These are phyloP conservation scores for Perithous albicinctus DNA, from an alignment of 2,888 invertebrate genomes.

Conservation along the genomic window DNA sequence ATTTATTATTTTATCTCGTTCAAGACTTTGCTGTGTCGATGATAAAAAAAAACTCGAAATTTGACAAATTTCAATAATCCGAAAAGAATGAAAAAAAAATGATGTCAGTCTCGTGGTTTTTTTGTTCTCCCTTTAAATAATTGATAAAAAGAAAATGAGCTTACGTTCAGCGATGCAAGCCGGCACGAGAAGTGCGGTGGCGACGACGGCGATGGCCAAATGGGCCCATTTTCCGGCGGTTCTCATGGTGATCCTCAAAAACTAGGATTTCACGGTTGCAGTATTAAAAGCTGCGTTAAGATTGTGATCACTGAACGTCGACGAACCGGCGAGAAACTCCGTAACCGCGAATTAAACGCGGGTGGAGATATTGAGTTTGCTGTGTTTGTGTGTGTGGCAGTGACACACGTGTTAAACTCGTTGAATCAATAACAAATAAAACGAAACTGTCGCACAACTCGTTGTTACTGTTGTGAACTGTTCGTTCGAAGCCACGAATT, in stretches of 20 bases:
- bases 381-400: too few relatives aligned
- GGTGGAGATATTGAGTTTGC: conserved; percentile 28
- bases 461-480: conserved; percentile 41
- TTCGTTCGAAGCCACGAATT: conserved; percentile 77
- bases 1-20: too few relatives aligned
- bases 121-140: too few relatives aligned
- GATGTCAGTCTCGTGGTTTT: too few relatives aligned
- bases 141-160: conserved; percentile 50
- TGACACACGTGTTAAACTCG: conserved; percentile 14
- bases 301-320: conserved; percentile 56
- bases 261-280: conserved; percentile 43
- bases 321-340: conserved; percentile 47
- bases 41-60: too few relatives aligned
- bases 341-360: conserved; percentile 52
- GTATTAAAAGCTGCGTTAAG: conserved; percentile 7
- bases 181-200: conserved; percentile 77
- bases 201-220: conserved; percentile 77
- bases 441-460: conserved; percentile 29
- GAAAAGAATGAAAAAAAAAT: too few relatives aligned
- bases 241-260: conserved; percentile 77
- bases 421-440: conserved; percentile 12
- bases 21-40: too few relatives aligned
- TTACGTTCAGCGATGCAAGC: conserved; percentile 81
- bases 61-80: too few relatives aligned
- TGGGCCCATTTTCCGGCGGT: conserved; percentile 77